A percentile compares a stretch with the other conserved stretches of the same genome.
Conservation (phyloP, 2,113 vertebrate genomes). For the Istiophorus platypterus region DNA sequence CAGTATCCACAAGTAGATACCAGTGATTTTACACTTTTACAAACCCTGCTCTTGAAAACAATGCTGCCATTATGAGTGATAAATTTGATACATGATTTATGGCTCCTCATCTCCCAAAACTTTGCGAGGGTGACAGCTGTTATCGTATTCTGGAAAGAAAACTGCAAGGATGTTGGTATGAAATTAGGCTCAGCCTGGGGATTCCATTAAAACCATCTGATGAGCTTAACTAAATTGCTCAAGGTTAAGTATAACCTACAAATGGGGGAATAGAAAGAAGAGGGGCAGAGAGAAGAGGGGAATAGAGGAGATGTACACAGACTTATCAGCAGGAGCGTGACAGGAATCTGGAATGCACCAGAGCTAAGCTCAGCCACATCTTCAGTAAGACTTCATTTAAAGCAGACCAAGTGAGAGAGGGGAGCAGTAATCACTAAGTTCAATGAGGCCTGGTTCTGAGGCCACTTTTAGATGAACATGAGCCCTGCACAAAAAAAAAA, state of each 20-base stretch:
- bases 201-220: constrained; percentile 41
- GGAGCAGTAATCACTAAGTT: constrained; percentile 11
- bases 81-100: constrained; percentile 51
- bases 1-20: constrained; percentile 49
- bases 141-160: constrained; percentile 37
- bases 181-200: constrained; percentile 12
- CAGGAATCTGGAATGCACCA: constrained; percentile 26
- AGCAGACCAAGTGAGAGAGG: constrained; percentile 24
- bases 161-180: constrained; percentile 26
- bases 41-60: constrained; percentile 39
- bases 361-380: constrained; percentile 29
- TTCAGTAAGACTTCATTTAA: constrained; percentile 41
- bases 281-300: neutral
- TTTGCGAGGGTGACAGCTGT: constrained; percentile 39
- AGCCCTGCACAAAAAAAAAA: constrained; percentile 14
- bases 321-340: constrained; percentile 48
- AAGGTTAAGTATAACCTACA: constrained; percentile 36
- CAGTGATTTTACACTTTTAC: constrained; percentile 46
- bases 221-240: constrained; percentile 31
- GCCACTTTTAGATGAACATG: constrained; percentile 21
- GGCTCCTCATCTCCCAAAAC: constrained; percentile 35
- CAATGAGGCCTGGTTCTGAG: constrained; percentile 21
- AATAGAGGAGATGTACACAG: constrained; percentile 28
- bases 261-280: constrained; percentile 6
- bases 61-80: constrained; percentile 18